A percentile compares a stretch with the other conserved stretches of the same genome.
These are phyloP conservation scores for Geotria australis DNA, from an alignment of 2,797 vertebrate species.

Conservation along the genomic window DNA sequence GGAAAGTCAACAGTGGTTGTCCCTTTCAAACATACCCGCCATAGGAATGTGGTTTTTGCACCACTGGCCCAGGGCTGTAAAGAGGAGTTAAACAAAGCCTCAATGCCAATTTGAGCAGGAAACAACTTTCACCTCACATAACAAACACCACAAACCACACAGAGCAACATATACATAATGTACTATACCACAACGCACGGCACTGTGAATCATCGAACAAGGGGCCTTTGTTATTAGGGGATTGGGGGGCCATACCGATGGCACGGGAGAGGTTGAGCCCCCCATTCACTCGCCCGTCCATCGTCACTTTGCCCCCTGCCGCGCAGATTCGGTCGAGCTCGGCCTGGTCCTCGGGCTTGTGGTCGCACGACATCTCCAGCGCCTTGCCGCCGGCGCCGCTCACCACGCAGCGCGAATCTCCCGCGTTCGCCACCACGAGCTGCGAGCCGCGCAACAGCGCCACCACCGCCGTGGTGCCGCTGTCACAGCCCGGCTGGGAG, in stretches of 20 bases:
- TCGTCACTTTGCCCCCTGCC: slow-evolving; percentile 82
- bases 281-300: slow-evolving; percentile 85
- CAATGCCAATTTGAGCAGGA: no score
- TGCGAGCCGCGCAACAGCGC: slow-evolving; percentile 79
- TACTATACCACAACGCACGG: no score
- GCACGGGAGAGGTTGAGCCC: slow-evolving; percentile 91
- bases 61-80: no score
- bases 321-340: slow-evolving; percentile 86
- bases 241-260: slow-evolving; percentile 22
- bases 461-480: slow-evolving; percentile 78
- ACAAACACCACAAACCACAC: no score
- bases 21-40: no score
- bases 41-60: no score
- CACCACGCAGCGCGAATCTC: slow-evolving; percentile 86
- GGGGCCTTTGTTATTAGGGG: no score
- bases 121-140: no score
- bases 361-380: slow-evolving; percentile 89
- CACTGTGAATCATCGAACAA: no score
- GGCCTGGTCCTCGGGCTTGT: slow-evolving; percentile 86
- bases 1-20: no score
- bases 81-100: no score
- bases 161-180: no score
- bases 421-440: slow-evolving; percentile 84
- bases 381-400: slow-evolving; percentile 52
- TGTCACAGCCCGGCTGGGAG: slow-evolving; percentile 69